Evolutionary conservation across 2,797 vertebrate genomes (phyloP).

Genomic region (Brachymystax lenok): DNA sequence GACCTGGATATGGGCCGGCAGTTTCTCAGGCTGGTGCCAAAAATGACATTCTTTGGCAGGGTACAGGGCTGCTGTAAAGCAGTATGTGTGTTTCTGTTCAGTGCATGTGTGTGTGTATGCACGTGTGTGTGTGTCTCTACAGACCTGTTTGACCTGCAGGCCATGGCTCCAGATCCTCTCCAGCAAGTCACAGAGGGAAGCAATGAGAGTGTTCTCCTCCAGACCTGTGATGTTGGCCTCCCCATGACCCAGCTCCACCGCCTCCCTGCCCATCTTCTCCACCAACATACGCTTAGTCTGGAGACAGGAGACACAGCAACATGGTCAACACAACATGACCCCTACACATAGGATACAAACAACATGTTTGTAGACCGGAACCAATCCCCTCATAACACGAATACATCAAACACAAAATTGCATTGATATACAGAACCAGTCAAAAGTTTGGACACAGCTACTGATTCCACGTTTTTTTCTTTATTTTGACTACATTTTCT

Average conservation of each 20-base stretch:
- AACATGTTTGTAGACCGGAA: neutral
- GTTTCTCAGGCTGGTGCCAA: constrained; percentile 40
- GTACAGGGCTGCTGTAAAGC: constrained; percentile 50
- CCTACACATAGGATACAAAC: neutral
- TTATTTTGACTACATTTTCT: too few species aligned
- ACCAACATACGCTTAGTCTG: constrained; percentile 91
- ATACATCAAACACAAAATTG: too few species aligned
- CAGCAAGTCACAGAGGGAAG: constrained; percentile 86
- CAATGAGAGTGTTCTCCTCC: constrained; percentile 88
- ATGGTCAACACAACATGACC: neutral
- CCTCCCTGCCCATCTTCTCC: constrained; percentile 89
- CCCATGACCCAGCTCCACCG: constrained; percentile 86
- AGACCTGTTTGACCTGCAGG: constrained; percentile 86
- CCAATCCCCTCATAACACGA: too few species aligned
- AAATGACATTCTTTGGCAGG: constrained; percentile 68
- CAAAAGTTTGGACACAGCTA: too few species aligned
- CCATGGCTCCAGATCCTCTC: constrained; percentile 91
- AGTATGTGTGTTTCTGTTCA: neutral
- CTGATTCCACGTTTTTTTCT: too few species aligned
- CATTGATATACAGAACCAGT: too few species aligned
- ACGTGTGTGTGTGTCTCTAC: constrained; percentile 13
- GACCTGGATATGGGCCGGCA: constrained; percentile 24
- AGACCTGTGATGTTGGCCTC: constrained; percentile 87
- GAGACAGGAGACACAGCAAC: constrained; percentile 4
- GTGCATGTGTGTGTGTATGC: neutral